Evolutionary conservation across 2,888 invertebrate genomes (phyloP).

Genomic region (Ariolimax columbianus): DNA sequence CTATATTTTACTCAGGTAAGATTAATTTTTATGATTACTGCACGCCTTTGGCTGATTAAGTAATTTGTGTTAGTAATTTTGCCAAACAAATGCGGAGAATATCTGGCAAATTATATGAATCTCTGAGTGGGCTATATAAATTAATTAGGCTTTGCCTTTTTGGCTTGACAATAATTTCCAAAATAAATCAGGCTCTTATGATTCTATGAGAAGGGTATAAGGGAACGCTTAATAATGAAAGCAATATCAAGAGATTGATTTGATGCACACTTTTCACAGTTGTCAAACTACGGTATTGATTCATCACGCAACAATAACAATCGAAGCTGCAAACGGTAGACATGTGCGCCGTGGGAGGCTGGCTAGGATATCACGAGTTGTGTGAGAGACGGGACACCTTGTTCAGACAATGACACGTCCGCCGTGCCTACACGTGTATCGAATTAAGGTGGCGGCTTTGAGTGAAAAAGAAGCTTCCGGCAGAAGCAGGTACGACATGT

Average conservation of each 20-base stretch:
- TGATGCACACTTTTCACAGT: not conserved
- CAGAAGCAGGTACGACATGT: not conserved
- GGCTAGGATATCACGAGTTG: not conserved
- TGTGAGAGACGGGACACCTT: conserved; percentile 35
- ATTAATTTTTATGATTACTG: not conserved
- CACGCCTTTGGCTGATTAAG: not conserved
- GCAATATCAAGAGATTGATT: conserved; percentile 16
- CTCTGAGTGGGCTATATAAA: not conserved
- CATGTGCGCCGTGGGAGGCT: not conserved
- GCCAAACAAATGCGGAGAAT: not conserved
- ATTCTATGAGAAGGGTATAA: not conserved
- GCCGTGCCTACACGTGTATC: conserved; percentile 13
- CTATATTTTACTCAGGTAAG: not conserved
- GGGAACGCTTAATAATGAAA: conserved; percentile 11
- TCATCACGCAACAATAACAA: not conserved
- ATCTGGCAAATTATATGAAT: not conserved
- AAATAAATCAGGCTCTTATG: not conserved
- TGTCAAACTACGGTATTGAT: conserved; percentile 5
- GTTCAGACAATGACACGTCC: conserved; percentile 27
- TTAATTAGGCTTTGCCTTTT: not conserved
- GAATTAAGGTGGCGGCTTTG: conserved; percentile 13
- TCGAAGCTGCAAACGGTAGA: not conserved
- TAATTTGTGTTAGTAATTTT: not conserved
- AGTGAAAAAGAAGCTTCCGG: conserved; percentile 8
- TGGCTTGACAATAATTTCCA: not conserved